These are phyloP conservation scores for Tuberolachnus salignus DNA, from an alignment of 2,888 invertebrate genomes.

Conservation along the genomic window DNA sequence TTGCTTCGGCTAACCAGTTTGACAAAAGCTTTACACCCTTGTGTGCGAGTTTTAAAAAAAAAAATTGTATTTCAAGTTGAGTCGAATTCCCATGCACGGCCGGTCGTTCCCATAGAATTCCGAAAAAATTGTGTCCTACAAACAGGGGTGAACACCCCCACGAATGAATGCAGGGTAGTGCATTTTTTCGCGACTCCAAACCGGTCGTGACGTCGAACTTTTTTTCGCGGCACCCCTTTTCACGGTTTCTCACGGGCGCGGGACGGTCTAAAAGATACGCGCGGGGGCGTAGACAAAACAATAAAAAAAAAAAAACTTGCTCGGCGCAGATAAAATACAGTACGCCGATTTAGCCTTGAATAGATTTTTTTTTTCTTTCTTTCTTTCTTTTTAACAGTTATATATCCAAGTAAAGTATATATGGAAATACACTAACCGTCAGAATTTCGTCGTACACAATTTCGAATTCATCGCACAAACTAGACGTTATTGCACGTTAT, in stretches of 20 bases:
- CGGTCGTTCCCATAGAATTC: conserved; percentile 46
- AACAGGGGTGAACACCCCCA: conserved; percentile 15
- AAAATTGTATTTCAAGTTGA: conserved; percentile 13
- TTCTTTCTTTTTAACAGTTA: too few species aligned
- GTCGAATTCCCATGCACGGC: neutral
- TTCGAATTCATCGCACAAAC: too few species aligned
- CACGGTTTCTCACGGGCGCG: conserved; percentile 29
- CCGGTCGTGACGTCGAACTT: conserved; percentile 42
- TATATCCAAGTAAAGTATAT: too few species aligned
- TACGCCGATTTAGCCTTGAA: neutral
- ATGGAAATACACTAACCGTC: too few species aligned
- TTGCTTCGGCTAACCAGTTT: neutral
- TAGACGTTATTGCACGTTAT: too few species aligned
- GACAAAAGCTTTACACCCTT: conserved; percentile 28
- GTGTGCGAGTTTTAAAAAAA: neutral
- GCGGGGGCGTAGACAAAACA: neutral
- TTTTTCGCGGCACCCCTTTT: conserved; percentile 25
- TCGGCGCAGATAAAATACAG: neutral
- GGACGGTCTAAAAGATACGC: neutral
- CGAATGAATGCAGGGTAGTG: neutral
- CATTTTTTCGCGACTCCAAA: conserved; percentile 26
- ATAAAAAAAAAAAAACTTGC: neutral
- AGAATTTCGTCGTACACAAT: too few species aligned
- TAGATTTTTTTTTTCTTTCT: too few species aligned
- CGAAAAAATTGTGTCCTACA: conserved; percentile 32